Base-by-base conservation (phyloP, 2,888 invertebrate genomes). In the Cryptosula pallasiana region DNA sequence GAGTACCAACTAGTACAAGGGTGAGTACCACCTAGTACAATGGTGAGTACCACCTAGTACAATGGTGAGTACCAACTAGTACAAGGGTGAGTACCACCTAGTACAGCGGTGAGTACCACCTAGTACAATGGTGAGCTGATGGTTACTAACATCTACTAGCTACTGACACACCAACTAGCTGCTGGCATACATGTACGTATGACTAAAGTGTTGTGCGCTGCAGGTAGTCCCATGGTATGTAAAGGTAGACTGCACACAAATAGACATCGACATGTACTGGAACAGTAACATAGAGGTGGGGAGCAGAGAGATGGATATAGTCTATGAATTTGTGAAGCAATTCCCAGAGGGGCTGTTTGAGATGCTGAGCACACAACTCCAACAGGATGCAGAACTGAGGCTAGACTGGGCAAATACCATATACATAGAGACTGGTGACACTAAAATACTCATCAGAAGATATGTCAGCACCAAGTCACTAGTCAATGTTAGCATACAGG, bases 191-290 rank as follows among this genome's bases (percentile, higher is more conserved):
- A n/a, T n/a, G n/a, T n/a, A n/a, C n/a, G n/a, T n/a, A n/a, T n/a
- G n/a, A n/a, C n/a, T n/a, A 45, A 45, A 20, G 45, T 45, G 9
- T 45, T 5, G 5, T 45, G 9, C 20, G 20, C 13, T 32, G 29
- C 45, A 70, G 70, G 70, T 81, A 1, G 72, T 82, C n/a, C 82
- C 82, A 5, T 80, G 78, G 80, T 81, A 79, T 70, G 70, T 70
- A 13, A 70, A 13, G n/a, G 45, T 27, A 2, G 9, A 70, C 2
- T 36, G n/a, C n/a, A 36, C 35, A 9, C 25, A 3, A 2, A 1
- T 23, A 3, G 45, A 54, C 29, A 36, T 70, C 5, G 70, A 36
- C 13, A 77, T 77, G 25, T 72, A 76, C 55, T 81, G 81, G 79
- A 77, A 78, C 9, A 73, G 74, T 25, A 73, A 73, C 3, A 55